A percentile compares a stretch with the other conserved stretches of the same genome.
These are phyloP conservation scores for Meteorus sp. DNA, from an alignment of 1,140 invertebrate species.

Conservation along the genomic window DNA sequence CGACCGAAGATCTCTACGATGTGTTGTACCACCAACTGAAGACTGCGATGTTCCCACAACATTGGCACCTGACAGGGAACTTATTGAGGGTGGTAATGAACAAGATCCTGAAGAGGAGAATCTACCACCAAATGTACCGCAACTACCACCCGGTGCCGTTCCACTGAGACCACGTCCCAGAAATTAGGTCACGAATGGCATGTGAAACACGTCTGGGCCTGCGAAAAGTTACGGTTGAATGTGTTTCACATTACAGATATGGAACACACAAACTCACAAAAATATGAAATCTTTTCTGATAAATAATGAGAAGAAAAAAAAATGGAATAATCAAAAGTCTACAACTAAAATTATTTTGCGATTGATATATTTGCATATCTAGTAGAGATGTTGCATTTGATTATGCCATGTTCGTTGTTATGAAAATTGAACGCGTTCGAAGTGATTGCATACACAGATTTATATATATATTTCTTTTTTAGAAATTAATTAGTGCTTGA, in stretches of 20 bases:
- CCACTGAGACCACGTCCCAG: slow-evolving; percentile 45
- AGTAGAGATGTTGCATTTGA: background rate
- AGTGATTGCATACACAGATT: slow-evolving; percentile 16
- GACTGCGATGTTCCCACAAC: slow-evolving; percentile 78
- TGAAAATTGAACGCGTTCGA: too few species aligned
- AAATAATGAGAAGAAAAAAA: too few species aligned
- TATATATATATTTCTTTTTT: slow-evolving; percentile 15
- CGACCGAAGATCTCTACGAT: slow-evolving; percentile 78
- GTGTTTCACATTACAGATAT: too few species aligned
- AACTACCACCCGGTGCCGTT: slow-evolving; percentile 49
- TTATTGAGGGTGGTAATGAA: slow-evolving; percentile 49
- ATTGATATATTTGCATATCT: background rate
- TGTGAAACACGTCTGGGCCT: too few species aligned
- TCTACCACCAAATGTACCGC: slow-evolving; percentile 50
- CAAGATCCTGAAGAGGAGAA: slow-evolving; percentile 57
- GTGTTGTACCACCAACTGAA: slow-evolving; percentile 85
- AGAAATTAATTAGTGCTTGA: background rate
- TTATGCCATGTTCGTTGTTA: too few species aligned
- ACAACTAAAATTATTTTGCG: background rate
- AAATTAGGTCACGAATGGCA: slow-evolving; percentile 45
- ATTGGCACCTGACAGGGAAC: slow-evolving; percentile 47
- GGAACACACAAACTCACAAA: too few species aligned
- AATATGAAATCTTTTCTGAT: too few species aligned
- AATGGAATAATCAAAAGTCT: too few species aligned
- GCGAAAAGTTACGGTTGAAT: too few species aligned